Conservation (phyloP, 2,797 vertebrate genomes). For the Alosa sapidissima region DNA sequence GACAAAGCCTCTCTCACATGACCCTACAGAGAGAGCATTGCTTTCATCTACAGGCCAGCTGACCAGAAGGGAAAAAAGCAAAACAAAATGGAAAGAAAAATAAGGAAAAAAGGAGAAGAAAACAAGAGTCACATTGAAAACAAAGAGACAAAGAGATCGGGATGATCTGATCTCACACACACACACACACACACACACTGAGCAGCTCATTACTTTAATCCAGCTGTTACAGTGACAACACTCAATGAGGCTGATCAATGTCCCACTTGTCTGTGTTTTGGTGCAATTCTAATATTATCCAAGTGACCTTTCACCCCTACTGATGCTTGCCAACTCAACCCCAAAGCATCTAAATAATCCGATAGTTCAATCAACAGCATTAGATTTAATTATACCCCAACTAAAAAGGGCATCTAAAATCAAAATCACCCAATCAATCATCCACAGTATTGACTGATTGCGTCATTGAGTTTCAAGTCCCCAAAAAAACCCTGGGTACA, state of each 20-base stretch:
- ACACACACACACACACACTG: conserved; percentile 25
- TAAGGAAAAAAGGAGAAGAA: conserved; percentile 33
- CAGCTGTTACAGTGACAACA: background rate
- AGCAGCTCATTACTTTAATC: background rate
- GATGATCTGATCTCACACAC: conserved; percentile 5
- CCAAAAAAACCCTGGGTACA: background rate
- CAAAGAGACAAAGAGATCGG: conserved; percentile 32
- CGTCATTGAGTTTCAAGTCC: background rate
- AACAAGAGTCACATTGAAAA: conserved; percentile 37
- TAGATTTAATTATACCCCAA: background rate
- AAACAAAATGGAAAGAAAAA: conserved; percentile 21
- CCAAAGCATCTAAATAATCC: background rate
- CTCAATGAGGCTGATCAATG: conserved; percentile 39
- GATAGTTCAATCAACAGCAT: background rate
- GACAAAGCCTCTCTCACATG: conserved; percentile 42
- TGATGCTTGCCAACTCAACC: background rate
- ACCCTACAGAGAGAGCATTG: conserved; percentile 36
- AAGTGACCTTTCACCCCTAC: conserved; percentile 37
- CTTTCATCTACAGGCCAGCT: conserved; percentile 46
- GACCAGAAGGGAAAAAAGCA: conserved; percentile 32
- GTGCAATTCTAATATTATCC: conserved; percentile 41
- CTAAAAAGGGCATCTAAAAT: background rate
- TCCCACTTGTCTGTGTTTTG: background rate
- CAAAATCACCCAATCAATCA: background rate
- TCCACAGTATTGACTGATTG: background rate